A percentile compares a stretch with the other conserved stretches of the same genome.
These are phyloP conservation scores for Pseudopleuronectes americanus DNA, from an alignment of 2,797 vertebrate genomes.

Conservation along the genomic window DNA sequence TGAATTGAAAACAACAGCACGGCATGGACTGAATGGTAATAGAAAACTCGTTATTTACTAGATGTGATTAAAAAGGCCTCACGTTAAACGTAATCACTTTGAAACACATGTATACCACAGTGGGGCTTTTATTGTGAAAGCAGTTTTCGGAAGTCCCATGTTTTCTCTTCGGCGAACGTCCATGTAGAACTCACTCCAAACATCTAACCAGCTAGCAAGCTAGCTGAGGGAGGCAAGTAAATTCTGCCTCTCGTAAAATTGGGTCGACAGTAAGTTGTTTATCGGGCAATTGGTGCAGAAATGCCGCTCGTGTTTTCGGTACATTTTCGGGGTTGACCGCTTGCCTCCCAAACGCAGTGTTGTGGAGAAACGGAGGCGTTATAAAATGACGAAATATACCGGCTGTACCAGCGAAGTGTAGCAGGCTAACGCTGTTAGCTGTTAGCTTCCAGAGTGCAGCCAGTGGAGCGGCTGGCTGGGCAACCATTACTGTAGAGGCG, in stretches of 20 bases:
- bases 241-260: slow-evolving; percentile 58
- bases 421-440: slow-evolving; percentile 64
- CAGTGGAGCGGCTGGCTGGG: slow-evolving; percentile 60
- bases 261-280: slow-evolving; percentile 48
- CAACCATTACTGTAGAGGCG: slow-evolving; percentile 71
- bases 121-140: slow-evolving; percentile 68
- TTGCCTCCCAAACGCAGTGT: slow-evolving; percentile 39
- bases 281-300: slow-evolving; percentile 5
- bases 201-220: slow-evolving; percentile 67
- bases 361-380: slow-evolving; percentile 47
- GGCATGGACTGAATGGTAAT: too few relatives aligned
- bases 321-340: slow-evolving; percentile 16
- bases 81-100: neutral
- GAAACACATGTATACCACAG: too few relatives aligned
- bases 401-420: slow-evolving; percentile 75
- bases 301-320: slow-evolving; percentile 23
- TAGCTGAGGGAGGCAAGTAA: slow-evolving; percentile 73
- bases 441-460: slow-evolving; percentile 60
- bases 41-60: neutral
- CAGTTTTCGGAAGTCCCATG: slow-evolving; percentile 47
- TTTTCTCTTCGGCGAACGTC: slow-evolving; percentile 39
- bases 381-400: slow-evolving; percentile 68
- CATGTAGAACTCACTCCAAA: slow-evolving; percentile 68
- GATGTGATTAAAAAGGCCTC: neutral
- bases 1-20: neutral